Evolutionary conservation across 2,113 vertebrate genomes (phyloP), one percentile per base, ranked within the genome.

Genomic region (Carassius carassius): DNA sequence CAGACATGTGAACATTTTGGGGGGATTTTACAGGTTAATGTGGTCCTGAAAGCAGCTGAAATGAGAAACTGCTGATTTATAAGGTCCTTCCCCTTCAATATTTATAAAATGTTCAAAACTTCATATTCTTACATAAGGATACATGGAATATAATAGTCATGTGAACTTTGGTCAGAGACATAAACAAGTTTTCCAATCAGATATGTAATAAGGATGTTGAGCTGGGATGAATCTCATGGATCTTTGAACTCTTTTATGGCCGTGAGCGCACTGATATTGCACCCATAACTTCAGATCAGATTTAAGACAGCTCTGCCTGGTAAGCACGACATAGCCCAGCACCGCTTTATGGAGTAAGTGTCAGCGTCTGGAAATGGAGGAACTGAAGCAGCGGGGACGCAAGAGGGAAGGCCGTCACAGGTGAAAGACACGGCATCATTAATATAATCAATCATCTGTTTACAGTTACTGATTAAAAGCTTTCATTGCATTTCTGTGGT

Each of bases 171-270:
- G 14, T 47, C 37, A 7, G 9, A 5, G 78, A 47, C 3, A 56
- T 44, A 62, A 63, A 63, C 5, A 10, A 16, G 77, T 14, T 79
- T 79, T 63, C 78, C 25, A 17, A 81, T 69, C 79, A 81, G 79
- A 2, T 5, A 19, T n/a, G 79, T n/a, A 81, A 79, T 76, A 32
- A 83, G 82, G 77, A 54, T 80, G 56, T 79, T 16, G 3, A 84
- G 54, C 74, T 19, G 8, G 79, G 76, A 83, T 77, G 14, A 65
- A 65, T 13, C 58, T 32, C 19, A 19, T 37, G 51, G 70, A 91
- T 90, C 93, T 82, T 94, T 93, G 93, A 82, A 92, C 91, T 76
- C 79, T 81, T 90, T 91, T 94, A 94, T 86, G 78, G 54, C 37
- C 21, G 25, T 3, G 84, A 6, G 76, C 78, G 84, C 78, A 56